Evolutionary conservation across 2,888 invertebrate species (phyloP).

Genomic region (Dichetophora obliterata): DNA sequence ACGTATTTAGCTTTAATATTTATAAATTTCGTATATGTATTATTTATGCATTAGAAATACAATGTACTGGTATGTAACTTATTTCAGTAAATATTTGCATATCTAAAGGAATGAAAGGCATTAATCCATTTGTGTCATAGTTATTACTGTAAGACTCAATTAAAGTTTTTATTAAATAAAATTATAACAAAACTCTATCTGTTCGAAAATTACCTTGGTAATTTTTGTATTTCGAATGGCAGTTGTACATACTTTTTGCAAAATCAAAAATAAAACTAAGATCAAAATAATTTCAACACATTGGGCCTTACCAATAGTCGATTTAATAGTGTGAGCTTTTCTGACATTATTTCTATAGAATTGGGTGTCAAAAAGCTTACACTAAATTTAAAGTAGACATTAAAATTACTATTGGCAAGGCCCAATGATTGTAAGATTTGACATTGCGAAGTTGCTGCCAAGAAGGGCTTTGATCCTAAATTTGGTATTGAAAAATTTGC

Average conservation of each 20-base stretch:
- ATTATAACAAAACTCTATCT: background rate
- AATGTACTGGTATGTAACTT: background rate
- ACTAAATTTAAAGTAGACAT: no score
- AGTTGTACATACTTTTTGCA: background rate
- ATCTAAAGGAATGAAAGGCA: background rate
- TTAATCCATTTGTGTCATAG: background rate
- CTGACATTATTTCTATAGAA: background rate
- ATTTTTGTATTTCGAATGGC: no score
- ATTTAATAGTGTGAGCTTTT: no score
- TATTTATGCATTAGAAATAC: constrained; percentile 23
- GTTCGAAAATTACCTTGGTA: no score
- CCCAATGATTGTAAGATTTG: no score
- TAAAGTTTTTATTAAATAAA: background rate
- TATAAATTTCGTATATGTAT: constrained; percentile 2
- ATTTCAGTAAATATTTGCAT: background rate
- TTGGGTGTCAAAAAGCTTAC: no score
- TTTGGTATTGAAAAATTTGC: background rate
- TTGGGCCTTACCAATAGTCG: no score
- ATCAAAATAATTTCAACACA: background rate
- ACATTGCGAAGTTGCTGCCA: no score
- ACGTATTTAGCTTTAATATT: constrained; percentile 11
- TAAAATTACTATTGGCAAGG: no score
- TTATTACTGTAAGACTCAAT: background rate
- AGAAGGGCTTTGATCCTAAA: no score
- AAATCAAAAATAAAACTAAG: background rate